Percentiles rank a stretch among this genome's conserved stretches.
Evolutionary conservation across 1,140 invertebrate genomes (phyloP).

Genomic region (Drosophila obscura): DNA sequence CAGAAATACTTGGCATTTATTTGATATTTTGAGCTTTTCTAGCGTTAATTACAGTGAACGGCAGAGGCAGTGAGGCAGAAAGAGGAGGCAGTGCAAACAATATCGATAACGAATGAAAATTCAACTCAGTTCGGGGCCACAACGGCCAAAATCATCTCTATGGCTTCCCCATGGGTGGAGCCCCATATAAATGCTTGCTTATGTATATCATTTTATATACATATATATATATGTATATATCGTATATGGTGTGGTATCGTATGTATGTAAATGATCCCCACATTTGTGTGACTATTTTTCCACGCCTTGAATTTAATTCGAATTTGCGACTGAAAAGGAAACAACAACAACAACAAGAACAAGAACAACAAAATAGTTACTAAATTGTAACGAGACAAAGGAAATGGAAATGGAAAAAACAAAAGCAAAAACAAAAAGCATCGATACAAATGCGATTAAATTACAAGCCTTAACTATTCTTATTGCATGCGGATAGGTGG

Average conservation of each 20-base stretch:
- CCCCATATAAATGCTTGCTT: conserved; percentile 59
- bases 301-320: conserved; percentile 74
- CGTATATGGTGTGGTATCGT: conserved; percentile 11
- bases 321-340: conserved; percentile 35
- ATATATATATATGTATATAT: background rate
- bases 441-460: conserved; percentile 76
- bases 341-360: conserved; percentile 46
- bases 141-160: conserved; percentile 35
- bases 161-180: conserved; percentile 46
- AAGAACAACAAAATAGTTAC: conserved; percentile 51
- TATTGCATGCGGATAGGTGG: conserved; percentile 16
- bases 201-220: conserved; percentile 51
- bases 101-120: conserved; percentile 74
- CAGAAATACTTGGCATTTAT: conserved; percentile 51
- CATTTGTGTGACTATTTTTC: conserved; percentile 71
- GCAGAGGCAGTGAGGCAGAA: conserved; percentile 1
- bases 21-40: conserved; percentile 41
- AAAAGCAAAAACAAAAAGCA: conserved; percentile 53
- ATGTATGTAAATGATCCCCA: conserved; percentile 27
- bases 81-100: conserved; percentile 51
- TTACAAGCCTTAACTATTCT: conserved; percentile 69
- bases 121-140: conserved; percentile 37
- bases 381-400: conserved; percentile 47
- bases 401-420: conserved; percentile 20
- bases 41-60: conserved; percentile 36